Evolutionary conservation across 2,113 vertebrate species (phyloP).

Genomic region (Erpornis zantholeuca): DNA sequence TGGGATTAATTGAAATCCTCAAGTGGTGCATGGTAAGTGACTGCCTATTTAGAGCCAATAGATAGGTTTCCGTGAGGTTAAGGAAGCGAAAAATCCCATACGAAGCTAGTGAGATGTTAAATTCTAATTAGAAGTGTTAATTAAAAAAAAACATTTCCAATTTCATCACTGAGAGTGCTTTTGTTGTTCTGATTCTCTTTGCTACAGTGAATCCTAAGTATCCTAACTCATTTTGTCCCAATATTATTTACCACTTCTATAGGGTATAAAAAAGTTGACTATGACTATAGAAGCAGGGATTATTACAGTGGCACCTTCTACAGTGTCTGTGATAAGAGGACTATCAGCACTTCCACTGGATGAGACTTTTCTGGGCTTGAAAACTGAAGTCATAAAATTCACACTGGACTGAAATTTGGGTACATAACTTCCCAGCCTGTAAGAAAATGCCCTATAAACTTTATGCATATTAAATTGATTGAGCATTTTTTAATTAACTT

Average conservation of each 20-base stretch:
- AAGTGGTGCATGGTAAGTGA: slow-evolving; percentile 80
- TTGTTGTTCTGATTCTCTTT: slow-evolving; percentile 78
- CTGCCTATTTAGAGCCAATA: slow-evolving; percentile 83
- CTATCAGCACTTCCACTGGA: neutral
- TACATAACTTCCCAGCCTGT: neutral
- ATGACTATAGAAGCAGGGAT: slow-evolving; percentile 14
- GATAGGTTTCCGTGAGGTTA: slow-evolving; percentile 82
- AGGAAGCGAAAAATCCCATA: slow-evolving; percentile 85
- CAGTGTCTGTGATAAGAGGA: neutral
- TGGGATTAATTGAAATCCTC: slow-evolving; percentile 83
- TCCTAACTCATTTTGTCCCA: slow-evolving; percentile 72
- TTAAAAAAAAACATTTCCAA: slow-evolving; percentile 84
- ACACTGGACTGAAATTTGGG: neutral
- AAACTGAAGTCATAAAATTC: neutral
- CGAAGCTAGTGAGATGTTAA: slow-evolving; percentile 84
- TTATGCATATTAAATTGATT: neutral
- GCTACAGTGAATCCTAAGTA: slow-evolving; percentile 81
- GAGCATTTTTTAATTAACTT: neutral
- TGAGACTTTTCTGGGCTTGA: neutral
- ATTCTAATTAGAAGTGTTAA: slow-evolving; percentile 87
- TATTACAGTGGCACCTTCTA: slow-evolving; percentile 19
- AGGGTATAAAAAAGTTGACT: slow-evolving; percentile 58
- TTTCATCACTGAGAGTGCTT: slow-evolving; percentile 82
- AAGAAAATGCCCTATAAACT: neutral
- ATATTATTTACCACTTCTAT: slow-evolving; percentile 71